A percentile compares a stretch with the other conserved stretches of the same genome.
These are phyloP conservation scores for Calosoma granatense DNA, from an alignment of 1,140 invertebrate species.

Conservation along the genomic window DNA sequence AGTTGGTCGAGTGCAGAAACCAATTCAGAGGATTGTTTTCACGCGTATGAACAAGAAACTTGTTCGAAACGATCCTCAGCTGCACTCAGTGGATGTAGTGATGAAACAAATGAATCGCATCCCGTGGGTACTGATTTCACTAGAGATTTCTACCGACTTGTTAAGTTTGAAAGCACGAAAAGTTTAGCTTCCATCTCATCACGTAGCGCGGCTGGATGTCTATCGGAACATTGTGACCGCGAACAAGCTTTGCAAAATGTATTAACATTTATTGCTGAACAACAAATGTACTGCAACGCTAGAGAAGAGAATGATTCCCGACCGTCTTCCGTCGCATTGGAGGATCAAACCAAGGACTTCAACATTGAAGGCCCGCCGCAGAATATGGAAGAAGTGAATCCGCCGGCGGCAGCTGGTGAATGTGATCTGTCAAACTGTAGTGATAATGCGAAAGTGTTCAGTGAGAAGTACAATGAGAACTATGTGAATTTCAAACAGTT, in stretches of 20 bases:
- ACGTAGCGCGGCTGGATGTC: constrained; percentile 40
- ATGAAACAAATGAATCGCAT: constrained; percentile 50
- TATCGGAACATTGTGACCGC: constrained; percentile 43
- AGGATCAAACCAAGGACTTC: constrained; percentile 30
- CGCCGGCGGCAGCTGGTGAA: background rate
- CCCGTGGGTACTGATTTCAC: constrained; percentile 66
- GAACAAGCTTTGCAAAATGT: constrained; percentile 63
- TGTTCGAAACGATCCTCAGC: constrained; percentile 56
- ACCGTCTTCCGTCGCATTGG: constrained; percentile 31
- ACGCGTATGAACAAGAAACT: constrained; percentile 34
- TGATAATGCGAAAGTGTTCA: background rate
- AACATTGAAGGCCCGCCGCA: constrained; percentile 28
- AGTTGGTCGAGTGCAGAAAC: constrained; percentile 49
- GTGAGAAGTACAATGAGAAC: constrained; percentile 23
- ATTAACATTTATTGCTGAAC: constrained; percentile 62
- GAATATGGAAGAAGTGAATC: background rate
- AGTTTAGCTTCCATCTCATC: constrained; percentile 67
- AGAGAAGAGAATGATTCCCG: constrained; percentile 44
- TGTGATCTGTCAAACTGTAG: background rate
- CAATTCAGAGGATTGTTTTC: constrained; percentile 31
- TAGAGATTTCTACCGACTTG: constrained; percentile 62
- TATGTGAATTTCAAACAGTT: constrained; percentile 32
- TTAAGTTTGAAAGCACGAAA: constrained; percentile 70
- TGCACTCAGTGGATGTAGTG: constrained; percentile 49
- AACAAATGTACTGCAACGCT: constrained; percentile 56